Evolutionary conservation across 2,113 vertebrate genomes (phyloP), one percentile per base, ranked within the genome.

Genomic region (Phasianus colchicus): DNA sequence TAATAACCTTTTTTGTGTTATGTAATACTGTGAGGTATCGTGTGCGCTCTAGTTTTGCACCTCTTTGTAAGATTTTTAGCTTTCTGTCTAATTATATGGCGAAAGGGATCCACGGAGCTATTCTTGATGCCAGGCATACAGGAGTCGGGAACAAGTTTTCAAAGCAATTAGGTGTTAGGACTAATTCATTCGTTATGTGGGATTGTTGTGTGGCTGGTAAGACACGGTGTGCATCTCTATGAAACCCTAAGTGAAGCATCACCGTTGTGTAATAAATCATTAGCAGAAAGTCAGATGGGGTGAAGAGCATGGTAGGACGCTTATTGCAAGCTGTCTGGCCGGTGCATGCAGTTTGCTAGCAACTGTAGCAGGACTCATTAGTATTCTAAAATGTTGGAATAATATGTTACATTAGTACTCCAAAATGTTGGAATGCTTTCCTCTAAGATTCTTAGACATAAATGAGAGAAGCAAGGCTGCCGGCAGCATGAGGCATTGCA

Each of bases 1-100:
- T 94, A 96, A 88, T 90, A 96, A 89, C 55, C 74, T 71, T 86
- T 86, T 92, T 50, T 77, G 42, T 3, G 9, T 92, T 94, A 89
- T 34, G 13, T 92, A 94, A 93, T 70, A 83, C 18, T 1, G 18
- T 4, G 50, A 88, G 76, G 61, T 93, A 78, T 86, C 80, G 24
- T 29, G 34, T 61, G 21, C 10, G 4, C 80, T 94, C 29, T 38
- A 57, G 52, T 75, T 95, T 78, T 86, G 76, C 83, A 86, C 70
- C 42, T 86, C 70, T 81, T 43, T 6, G 43, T 86, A 52, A 95
- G 70, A 69, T 96, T 95, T 93, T 90, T 69, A 89, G 55, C 88
- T 90, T 88, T 89, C 88, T 89, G 21, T 65, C 55, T 94, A 92
- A 89, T 88, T 83, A 30, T 43, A 4, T n/a, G 47, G 69, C 71